A percentile compares a stretch with the other conserved stretches of the same genome.
Evolutionary conservation across 1,140 invertebrate genomes (phyloP).

Genomic region (Acromyrmex echinatior): DNA sequence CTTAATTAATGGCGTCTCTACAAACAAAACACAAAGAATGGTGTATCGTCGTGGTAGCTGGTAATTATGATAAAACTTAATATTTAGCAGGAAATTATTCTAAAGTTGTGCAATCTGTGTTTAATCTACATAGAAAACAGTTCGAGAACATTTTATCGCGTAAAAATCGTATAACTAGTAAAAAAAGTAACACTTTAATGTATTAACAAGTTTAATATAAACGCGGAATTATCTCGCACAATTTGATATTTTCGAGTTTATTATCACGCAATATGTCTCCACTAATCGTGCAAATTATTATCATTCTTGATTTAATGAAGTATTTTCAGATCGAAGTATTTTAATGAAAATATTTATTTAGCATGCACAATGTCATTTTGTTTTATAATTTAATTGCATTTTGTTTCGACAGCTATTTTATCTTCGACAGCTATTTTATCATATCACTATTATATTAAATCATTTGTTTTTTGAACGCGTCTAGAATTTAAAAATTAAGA

Average conservation of each 20-base stretch:
- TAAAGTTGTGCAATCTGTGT: conserved; percentile 22
- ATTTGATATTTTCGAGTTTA: conserved; percentile 1
- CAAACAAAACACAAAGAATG: neutral
- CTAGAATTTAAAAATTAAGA: too few relatives aligned
- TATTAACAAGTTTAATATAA: neutral
- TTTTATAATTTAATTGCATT: conserved; percentile 30
- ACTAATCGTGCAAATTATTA: conserved; percentile 34
- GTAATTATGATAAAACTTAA: conserved; percentile 74
- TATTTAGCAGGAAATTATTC: conserved; percentile 50
- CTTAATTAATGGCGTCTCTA: conserved; percentile 69
- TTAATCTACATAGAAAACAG: conserved; percentile 2
- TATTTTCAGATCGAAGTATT: neutral
- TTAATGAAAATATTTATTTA: conserved; percentile 25
- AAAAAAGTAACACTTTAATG: conserved; percentile 5
- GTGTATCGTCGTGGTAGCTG: conserved; percentile 49
- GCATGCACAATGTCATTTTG: neutral
- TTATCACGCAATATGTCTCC: neutral
- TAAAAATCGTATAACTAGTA: neutral
- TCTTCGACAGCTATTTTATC: neutral
- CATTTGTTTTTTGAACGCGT: too few relatives aligned
- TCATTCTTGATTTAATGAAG: conserved; percentile 18
- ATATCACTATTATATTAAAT: too few relatives aligned
- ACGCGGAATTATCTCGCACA: neutral
- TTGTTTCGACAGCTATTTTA: conserved; percentile 1
- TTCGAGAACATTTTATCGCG: neutral